Conservation (phyloP, 2,797 vertebrate species). For the Philypnodon macrostomus region DNA sequence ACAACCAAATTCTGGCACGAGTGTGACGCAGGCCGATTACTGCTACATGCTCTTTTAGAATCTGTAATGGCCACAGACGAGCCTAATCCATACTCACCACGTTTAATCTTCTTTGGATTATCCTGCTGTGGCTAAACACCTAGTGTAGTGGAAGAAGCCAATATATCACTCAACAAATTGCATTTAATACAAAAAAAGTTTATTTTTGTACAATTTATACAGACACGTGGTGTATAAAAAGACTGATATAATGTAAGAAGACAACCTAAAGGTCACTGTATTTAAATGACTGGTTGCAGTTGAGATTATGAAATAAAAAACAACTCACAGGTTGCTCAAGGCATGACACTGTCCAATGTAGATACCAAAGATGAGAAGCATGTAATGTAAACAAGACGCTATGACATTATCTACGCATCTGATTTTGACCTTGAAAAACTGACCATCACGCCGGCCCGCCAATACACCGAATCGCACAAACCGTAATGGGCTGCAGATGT, state of each 20-base stretch:
- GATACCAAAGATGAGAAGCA: conserved; percentile 8
- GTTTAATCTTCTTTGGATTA: conserved; percentile 60
- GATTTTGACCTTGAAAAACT: conserved; percentile 23
- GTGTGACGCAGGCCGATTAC: conserved; percentile 44
- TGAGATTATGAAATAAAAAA: conserved; percentile 20
- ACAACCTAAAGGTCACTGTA: conserved; percentile 25
- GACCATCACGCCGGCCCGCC: conserved; percentile 11
- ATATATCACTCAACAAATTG: conserved; percentile 15
- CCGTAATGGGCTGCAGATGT: conserved; percentile 45
- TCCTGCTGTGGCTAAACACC: conserved; percentile 34
- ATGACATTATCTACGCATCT: conserved; percentile 19
- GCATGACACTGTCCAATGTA: conserved; percentile 34
- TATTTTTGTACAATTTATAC: conserved; percentile 47
- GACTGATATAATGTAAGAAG: conserved; percentile 28
- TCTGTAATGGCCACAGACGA: conserved; percentile 25
- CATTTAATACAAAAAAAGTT: conserved; percentile 52
- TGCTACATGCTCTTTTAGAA: conserved; percentile 44
- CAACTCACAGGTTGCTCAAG: conserved; percentile 45
- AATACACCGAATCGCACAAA: conserved; percentile 11
- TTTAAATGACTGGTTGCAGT: conserved; percentile 36
- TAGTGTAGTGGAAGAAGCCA: conserved; percentile 19
- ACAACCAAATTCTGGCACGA: conserved; percentile 20
- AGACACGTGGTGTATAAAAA: conserved; percentile 63
- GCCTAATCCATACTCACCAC: conserved; percentile 46
- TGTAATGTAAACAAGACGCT: conserved; percentile 54